Percentiles rank a stretch among this genome's conserved stretches.
Evolutionary conservation across 2,113 vertebrate genomes (phyloP).

Genomic region (Misgurnus anguillicaudatus): DNA sequence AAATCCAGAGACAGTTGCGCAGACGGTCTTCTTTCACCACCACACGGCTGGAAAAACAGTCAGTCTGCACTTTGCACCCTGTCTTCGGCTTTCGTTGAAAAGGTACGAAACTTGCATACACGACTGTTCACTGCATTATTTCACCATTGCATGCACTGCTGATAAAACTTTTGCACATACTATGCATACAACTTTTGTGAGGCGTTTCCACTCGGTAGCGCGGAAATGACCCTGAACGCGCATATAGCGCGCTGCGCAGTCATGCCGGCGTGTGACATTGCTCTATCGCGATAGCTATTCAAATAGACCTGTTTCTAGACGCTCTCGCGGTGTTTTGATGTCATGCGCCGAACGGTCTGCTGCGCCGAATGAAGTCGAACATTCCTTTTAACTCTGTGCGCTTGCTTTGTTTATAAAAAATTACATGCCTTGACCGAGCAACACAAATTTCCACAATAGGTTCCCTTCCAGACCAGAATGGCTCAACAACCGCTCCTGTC

Average conservation of each 20-base stretch:
- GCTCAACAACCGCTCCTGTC: slow-evolving; percentile 62
- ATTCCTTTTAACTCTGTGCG: too few species aligned
- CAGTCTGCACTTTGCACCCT: background rate
- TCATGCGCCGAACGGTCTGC: background rate
- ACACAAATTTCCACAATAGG: background rate
- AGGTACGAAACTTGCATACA: background rate
- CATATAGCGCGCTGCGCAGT: too few species aligned
- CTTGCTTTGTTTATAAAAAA: too few species aligned
- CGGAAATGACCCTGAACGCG: too few species aligned
- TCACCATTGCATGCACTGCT: background rate
- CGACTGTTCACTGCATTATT: background rate
- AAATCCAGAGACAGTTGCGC: background rate
- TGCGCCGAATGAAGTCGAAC: background rate
- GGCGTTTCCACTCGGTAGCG: too few species aligned
- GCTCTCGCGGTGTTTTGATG: too few species aligned
- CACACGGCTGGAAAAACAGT: background rate
- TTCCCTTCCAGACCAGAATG: slow-evolving; percentile 57
- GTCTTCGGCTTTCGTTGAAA: too few species aligned
- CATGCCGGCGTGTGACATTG: too few species aligned
- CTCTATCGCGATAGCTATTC: too few species aligned
- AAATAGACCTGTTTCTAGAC: too few species aligned
- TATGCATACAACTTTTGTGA: background rate
- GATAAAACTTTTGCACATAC: background rate
- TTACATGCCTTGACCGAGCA: too few species aligned
- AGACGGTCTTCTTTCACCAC: background rate